Base-by-base conservation (phyloP, 2,797 vertebrate genomes). In the Paedocypris micromegethes region DNA sequence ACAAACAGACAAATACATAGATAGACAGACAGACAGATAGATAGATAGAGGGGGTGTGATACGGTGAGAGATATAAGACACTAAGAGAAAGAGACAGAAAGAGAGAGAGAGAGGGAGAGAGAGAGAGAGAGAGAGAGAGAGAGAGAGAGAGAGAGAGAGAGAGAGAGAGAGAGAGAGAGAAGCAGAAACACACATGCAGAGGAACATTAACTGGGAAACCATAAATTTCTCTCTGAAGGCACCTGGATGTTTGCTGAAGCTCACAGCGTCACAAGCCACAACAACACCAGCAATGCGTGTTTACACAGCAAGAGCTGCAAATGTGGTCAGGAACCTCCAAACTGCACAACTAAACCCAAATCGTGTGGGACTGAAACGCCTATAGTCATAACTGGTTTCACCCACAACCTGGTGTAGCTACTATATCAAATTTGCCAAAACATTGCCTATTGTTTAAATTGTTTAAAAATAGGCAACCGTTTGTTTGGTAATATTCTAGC, bases 141-240 rank as follows among this genome's bases (percentile, higher is more conserved):
- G 38, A 44, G 38, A 58, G 23, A 50, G 37, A 43, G 6, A 37
- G 46, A 58, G 7, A 68, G 8, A 60, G n/a, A 6, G 38, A 44
- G 40, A 42, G 39, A 45, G 38, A 72, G 41, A 58, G 44, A 58
- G 4, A 9, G 49, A 59, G 23, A 47, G 8, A 47, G 8, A 46
- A 58, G 45, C n/a, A 58, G 46, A 9, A 67, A 53, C 66, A 60
- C 23, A 58, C n/a, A 58, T 47, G 23, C 66, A 58, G 40, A 49
- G 4, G 5, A 37, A 47, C 6, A 42, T 39, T 58, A 53, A 60
- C 43, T 47, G 38, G 40, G 66, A 53, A 68, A 68, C 57, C 66
- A 68, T 58, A 68, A 53, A 53, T 58, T 53, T 23, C 48, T 39
- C 59, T 59, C 48, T 68, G 66, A 68, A 53, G 48, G 47, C 66